These are phyloP conservation scores for Rhinichthys klamathensis DNA, from an alignment of 2,113 vertebrate genomes.

Conservation along the genomic window DNA sequence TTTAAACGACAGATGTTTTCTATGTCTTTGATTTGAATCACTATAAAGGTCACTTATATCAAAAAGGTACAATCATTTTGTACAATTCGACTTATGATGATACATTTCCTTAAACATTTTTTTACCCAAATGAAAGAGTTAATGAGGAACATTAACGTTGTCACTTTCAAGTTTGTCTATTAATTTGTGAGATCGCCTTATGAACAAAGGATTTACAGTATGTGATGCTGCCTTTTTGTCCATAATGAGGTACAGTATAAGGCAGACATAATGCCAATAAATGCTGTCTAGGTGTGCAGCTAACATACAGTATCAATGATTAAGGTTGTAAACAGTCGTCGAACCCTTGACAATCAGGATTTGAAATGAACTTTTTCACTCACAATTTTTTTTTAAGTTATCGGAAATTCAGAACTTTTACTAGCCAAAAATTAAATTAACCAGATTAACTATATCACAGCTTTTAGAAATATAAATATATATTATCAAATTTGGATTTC, in stretches of 20 bases:
- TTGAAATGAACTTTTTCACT: no score
- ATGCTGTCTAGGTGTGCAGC: not conserved
- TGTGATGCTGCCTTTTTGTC: not conserved
- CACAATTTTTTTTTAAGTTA: no score
- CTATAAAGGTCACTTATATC: not conserved
- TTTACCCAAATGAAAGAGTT: no score
- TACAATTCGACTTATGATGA: not conserved
- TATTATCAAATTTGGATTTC: no score
- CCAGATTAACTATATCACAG: no score
- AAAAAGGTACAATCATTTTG: not conserved
- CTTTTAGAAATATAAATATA: no score
- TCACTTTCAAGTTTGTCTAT: not conserved
- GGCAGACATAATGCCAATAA: not conserved
- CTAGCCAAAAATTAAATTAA: no score
- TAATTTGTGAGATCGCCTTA: not conserved
- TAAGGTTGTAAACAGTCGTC: not conserved
- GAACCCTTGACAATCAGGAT: not conserved
- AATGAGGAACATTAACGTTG: not conserved
- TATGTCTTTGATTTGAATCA: not conserved
- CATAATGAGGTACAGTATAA: not conserved
- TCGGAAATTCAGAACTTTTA: no score
- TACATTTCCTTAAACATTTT: not conserved
- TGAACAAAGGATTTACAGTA: no score
- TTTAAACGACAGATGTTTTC: not conserved
- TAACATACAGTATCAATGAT: not conserved